Base-by-base conservation (phyloP, 1,140 invertebrate species). In the Drosophila arizonae region DNA sequence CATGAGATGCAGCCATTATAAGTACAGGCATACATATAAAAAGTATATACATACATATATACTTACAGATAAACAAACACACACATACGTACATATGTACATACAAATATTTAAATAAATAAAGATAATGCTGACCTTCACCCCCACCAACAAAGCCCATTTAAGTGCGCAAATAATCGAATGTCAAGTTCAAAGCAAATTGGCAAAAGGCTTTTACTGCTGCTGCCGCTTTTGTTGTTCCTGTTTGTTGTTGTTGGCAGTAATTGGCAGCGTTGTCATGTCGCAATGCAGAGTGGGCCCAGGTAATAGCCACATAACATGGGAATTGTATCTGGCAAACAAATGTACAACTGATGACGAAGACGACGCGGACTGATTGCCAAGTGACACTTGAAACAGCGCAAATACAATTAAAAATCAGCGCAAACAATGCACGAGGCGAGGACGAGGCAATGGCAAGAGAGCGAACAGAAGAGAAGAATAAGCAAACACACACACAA, bases 101-200 rank as follows among this genome's bases (percentile, higher is more conserved):
- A 72, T 65, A 52, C 21, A 11, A 51, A 48, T 46, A 36, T 36
- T 39, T 57, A 57, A 30, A 52, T 48, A 15, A 46, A 33, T 43
- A 41, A 52, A 63, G 39, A 50, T 50, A 50, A 62, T 8, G 62
- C 48, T 15, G 72, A 87, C 82, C 82, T 87, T 87, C 82, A 87
- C 76, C 79, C 84, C 67, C 57, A 43, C 21, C 26, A 43, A 11
- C 54, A 24, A 21, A 46, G 46, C 39, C 39, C 15, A 30, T 26
- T 78, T 51, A 77, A 77, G 68, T 85, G 81, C 80, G 61, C 74
- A 71, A 76, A 86, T 72, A 82, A 87, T 72, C 69, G 69, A 87
- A 88, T 87, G 82, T 87, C 82, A 87, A 87, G 82, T 87, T 87
- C 84, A 87, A 88, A 70, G 63, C 60, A 66, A 87, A 79, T 88